Base-by-base conservation (phyloP, 2,113 vertebrate genomes). In the Talpa occidentalis region DNA sequence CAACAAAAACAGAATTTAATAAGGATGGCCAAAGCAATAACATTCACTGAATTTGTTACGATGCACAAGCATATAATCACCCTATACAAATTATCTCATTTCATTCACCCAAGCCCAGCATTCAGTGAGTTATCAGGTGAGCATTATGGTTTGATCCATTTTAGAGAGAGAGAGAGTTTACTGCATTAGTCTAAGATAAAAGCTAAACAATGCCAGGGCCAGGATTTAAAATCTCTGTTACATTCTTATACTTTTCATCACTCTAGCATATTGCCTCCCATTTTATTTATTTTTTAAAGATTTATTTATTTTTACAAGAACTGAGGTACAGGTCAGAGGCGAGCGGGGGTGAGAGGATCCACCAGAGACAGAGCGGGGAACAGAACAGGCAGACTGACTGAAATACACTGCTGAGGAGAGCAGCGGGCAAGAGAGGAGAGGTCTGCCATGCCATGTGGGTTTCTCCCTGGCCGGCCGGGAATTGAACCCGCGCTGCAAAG, bases 1-100 rank as follows among this genome's bases (percentile, higher is more conserved):
- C 12, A 32, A 64, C 30, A 56, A 22, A 22, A 17, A 67, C 10
- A 54, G 92, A 35, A 44, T 5, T 59, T 7, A 54, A 30, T 52
- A 15, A 1, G 0, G 5, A 67, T 0, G 26, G 24, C 3, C 4
- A 26, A 0, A 21, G 54, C 3, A 10, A 40, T 8, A 3, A 15
- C 10, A 11, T 12, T 9, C 40, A 6, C 66, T 26, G 60, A 35
- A 10, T 7, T 52, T 7, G n/a, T 42, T 21, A 6, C 77, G 9
- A 0, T 0, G 0, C 10, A 11, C 32, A 17, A n/a, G 52, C 78
- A 49, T 35, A 15, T 3, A 60, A n/a, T 30, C n/a, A 2, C 44
- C 52, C 70, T 32, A 30, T 19, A 17, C 16, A 19, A 21, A 32
- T 3, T 0, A 4, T 11, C 44, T 59, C 35, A 52, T 14, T 6